A percentile compares a stretch with the other conserved stretches of the same genome.
phyloP scores from a whole-genome alignment of 2,797 vertebrate species.

The Yasuhikotakia modesta region DNA sequence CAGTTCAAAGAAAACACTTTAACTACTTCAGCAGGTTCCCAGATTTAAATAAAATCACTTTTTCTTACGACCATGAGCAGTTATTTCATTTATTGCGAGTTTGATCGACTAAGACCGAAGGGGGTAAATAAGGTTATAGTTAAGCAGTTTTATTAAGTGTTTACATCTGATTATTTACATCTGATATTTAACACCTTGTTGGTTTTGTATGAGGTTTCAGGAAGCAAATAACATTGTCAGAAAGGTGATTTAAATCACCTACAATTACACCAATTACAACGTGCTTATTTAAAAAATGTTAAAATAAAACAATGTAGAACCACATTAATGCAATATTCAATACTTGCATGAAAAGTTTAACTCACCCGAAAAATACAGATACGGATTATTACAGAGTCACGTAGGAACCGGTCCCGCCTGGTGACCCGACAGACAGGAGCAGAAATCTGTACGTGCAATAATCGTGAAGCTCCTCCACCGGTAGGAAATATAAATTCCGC shows the following conservation, averaged over 20 bases:
- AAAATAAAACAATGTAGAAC: neutral
- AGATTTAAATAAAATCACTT: neutral
- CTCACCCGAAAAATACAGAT: constrained; percentile 31
- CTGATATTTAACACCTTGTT: neutral
- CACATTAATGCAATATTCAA: neutral
- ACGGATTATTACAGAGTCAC: neutral
- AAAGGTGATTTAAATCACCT: neutral
- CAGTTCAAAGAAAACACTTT: neutral
- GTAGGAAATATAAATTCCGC: constrained; percentile 7
- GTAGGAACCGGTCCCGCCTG: constrained; percentile 9
- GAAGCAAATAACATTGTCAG: neutral
- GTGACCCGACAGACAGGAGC: constrained; percentile 24
- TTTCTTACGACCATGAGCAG: neutral
- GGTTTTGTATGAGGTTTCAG: neutral
- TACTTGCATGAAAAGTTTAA: neutral
- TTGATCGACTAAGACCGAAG: too few relatives aligned
- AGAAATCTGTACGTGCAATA: constrained; percentile 9
- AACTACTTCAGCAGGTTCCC: constrained; percentile 1
- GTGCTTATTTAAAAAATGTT: neutral
- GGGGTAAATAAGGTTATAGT: too few relatives aligned
- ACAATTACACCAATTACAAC: neutral
- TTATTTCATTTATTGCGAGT: constrained; percentile 15
- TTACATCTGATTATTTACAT: neutral
- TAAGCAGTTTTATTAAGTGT: too few relatives aligned
- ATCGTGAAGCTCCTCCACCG: neutral